Evolutionary conservation across 2,797 vertebrate species (phyloP).

Genomic region (Onychomys leucogaster): DNA sequence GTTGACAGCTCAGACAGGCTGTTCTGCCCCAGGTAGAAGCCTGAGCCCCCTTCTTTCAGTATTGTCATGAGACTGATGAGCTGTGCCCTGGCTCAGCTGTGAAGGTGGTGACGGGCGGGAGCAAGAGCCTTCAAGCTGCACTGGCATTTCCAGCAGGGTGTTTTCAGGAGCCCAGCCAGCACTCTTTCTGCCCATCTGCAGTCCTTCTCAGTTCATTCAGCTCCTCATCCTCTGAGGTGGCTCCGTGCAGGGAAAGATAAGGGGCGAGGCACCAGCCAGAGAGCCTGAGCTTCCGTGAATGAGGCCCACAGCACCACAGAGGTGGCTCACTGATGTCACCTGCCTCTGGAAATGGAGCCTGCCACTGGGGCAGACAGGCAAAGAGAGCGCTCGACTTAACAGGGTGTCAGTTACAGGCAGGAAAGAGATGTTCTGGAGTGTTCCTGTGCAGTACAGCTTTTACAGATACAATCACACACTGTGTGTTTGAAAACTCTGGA

Average conservation of each 20-base stretch:
- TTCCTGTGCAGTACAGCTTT: no score
- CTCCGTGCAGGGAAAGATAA: background rate
- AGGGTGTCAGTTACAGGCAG: background rate
- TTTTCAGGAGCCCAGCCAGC: background rate
- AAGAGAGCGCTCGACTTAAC: background rate
- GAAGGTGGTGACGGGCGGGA: fast-evolving
- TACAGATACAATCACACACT: background rate
- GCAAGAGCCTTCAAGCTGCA: fast-evolving
- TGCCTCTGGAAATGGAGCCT: background rate
- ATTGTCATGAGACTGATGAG: background rate
- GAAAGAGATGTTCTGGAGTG: background rate
- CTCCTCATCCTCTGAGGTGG: fast-evolving
- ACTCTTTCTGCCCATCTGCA: background rate
- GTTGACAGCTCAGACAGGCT: background rate
- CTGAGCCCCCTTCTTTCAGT: no score
- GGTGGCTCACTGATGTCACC: background rate
- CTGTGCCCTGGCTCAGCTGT: fast-evolving
- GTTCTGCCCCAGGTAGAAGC: background rate
- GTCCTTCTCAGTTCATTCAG: background rate
- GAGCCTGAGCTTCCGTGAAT: background rate
- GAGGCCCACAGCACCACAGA: background rate
- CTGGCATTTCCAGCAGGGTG: fast-evolving
- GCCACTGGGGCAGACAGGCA: fast-evolving
- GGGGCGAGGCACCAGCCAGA: fast-evolving
- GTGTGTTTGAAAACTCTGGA: background rate